Base-by-base conservation (phyloP, 2,888 invertebrate genomes). In the Sarcophaga rosellei region DNA sequence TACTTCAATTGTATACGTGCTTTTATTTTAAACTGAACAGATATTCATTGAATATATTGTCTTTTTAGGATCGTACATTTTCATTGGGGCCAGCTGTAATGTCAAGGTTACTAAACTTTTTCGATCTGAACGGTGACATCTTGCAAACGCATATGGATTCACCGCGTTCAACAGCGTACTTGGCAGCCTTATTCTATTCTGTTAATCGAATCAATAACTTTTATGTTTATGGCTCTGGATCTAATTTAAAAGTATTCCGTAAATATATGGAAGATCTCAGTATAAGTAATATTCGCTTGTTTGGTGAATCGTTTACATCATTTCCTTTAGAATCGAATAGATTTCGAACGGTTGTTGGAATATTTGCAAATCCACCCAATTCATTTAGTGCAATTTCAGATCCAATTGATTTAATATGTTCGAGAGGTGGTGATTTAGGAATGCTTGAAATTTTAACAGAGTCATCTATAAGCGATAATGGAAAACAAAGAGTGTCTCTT, bases 71-170 rank as follows among this genome's bases (percentile, higher is more conserved):
- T 90, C 95, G 96, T 81, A 96, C 97, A 25, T 96, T 97, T 90
- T 97, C 97, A 89, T 94, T 96, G 88, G 97, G 97, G 0, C 96
- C 97, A 0, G 97, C 97, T 0, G 95, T 96, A 0, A 94, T 97
- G 85, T 95, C 95, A 74, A 95, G 95, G 87, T 94, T 96, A 0
- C 94, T 97, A n/a, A 94, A 95, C 65, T 92, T 90, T 79, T 93
- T 90, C 87, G 94, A 95, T 70, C 92, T 97, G 1, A 94, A 95
- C 15, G 97, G 97, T 3, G 96, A 95, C 25, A 95, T 97, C 0
- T 95, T 97, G 0, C 96, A 97, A 90, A 97, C 97, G 0, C 97
- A 97, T 90, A 95, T 97, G 0, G 95, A 96, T 0, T 97, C 97
- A 0, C 97, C 97, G 0, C 94, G 97, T 10, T 96, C 96, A 65